These are phyloP conservation scores for Ctenosaura bakeri DNA, from an alignment of 2,797 vertebrate genomes.

Conservation along the genomic window DNA sequence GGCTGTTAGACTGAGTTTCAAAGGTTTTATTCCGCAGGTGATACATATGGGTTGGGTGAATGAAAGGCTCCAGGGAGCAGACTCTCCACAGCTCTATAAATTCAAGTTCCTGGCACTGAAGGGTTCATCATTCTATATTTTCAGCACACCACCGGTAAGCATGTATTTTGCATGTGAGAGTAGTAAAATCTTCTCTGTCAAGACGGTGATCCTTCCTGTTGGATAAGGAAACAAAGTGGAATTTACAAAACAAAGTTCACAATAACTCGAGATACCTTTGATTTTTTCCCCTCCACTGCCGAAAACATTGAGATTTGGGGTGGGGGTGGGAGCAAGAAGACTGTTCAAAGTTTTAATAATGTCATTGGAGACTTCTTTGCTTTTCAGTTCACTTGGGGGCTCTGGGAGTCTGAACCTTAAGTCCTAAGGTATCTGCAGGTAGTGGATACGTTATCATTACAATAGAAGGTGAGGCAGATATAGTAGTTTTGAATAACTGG, in stretches of 20 bases:
- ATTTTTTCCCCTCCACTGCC: constrained; percentile 2
- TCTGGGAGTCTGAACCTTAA: not conserved
- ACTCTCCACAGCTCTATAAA: constrained; percentile 77
- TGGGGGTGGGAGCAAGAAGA: not conserved
- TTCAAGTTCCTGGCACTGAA: constrained; percentile 93
- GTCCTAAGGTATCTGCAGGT: not conserved
- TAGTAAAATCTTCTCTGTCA: constrained; percentile 32
- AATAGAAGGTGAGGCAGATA: not conserved
- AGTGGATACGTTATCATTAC: not conserved
- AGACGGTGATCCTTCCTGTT: constrained; percentile 27
- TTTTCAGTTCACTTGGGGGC: not conserved
- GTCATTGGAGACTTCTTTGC: not conserved
- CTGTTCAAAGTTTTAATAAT: not conserved
- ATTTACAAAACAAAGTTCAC: constrained; percentile 33
- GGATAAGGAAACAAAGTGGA: constrained; percentile 12
- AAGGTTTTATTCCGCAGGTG: constrained; percentile 83
- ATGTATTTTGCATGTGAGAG: not conserved
- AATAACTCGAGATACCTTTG: constrained; percentile 27
- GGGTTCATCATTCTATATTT: constrained; percentile 90
- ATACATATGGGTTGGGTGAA: constrained; percentile 95
- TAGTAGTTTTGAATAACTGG: not conserved
- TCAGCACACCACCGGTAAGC: constrained; percentile 91
- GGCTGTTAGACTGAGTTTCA: constrained; percentile 57
- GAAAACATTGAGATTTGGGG: constrained; percentile 23
- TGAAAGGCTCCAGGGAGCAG: constrained; percentile 83